These are phyloP conservation scores for Aegypius monachus DNA, from an alignment of 2,113 vertebrate species.

Conservation along the genomic window DNA sequence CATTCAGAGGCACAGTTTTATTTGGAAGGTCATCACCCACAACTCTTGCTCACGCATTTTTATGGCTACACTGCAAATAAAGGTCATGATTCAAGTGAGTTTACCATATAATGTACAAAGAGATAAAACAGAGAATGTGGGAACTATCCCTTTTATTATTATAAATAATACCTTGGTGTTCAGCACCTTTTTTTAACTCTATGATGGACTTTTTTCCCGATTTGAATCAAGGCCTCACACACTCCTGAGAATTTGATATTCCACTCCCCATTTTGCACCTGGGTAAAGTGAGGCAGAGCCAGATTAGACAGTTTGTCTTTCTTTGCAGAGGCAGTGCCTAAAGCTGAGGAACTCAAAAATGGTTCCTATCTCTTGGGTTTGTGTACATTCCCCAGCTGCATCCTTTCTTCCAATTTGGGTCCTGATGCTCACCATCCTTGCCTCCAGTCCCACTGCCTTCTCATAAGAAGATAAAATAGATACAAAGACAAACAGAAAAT, in stretches of 20 bases:
- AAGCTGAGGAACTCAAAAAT: not conserved
- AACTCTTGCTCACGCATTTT: fast-evolving
- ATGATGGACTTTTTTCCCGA: fast-evolving
- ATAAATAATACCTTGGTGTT: not conserved
- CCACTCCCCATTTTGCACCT: not conserved
- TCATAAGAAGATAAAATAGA: not conserved
- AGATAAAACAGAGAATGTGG: not conserved
- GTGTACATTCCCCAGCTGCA: fast-evolving
- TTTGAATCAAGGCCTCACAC: not conserved
- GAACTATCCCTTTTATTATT: not conserved
- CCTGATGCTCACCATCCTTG: not conserved
- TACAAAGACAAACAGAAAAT: not conserved
- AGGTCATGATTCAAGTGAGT: not conserved
- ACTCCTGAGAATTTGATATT: not conserved
- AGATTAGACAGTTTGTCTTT: not conserved
- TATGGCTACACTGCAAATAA: not conserved
- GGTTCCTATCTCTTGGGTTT: not conserved
- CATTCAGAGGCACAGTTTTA: not conserved
- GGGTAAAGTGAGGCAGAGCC: not conserved
- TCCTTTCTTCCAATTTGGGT: not conserved
- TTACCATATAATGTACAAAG: not conserved
- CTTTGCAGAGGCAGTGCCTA: not conserved
- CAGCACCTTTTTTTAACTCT: not conserved
- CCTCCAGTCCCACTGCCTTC: not conserved
- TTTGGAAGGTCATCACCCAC: not conserved